Base-by-base conservation (phyloP, 2,888 invertebrate genomes). In the Drosophila acutilabella region DNA sequence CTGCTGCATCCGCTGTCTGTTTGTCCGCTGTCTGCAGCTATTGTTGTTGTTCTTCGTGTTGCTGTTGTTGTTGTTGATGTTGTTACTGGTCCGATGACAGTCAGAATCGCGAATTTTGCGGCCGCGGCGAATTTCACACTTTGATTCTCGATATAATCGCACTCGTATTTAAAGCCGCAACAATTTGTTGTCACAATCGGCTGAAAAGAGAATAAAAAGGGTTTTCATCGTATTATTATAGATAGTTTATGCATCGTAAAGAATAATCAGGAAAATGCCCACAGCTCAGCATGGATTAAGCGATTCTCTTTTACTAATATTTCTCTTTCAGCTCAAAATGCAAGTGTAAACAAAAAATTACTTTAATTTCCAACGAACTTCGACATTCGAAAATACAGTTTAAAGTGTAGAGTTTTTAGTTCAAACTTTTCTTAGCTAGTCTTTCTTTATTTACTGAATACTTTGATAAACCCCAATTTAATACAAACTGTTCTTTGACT, bases 41-140 rank as follows among this genome's bases (percentile, higher is more conserved):
- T n/a, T 51, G 40, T 41, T 62, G 40, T 23, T 67, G 2, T 54
- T 74, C 14, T 42, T 74, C 41, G 41, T 73, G 11, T 40, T 77
- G 38, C 18, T 69, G 40, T 42, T 59, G 41, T 44, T 78, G 47
- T 57, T 52, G 26, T 47, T 56, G 47, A 57, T 70, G 51, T 58
- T 69, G 45, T 30, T 33, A 57, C 56, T 58, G 54, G 33, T 33
- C 58, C 57, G 71, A 48, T 75, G 71, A 76, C 77, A 80, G 75
- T 74, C 59, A 16, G 59, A 71, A 60, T 53, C 66, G 72, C 64
- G 77, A 60, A 42, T 61, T 54, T 75, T 68, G 68, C 44, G 72
- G 70, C 64, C 58, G 66, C 52, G 64, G 54, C 69, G 59, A 72
- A 72, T 68, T 85, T 71, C 69, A 81, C 76, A 81, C 86, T 81